Evolutionary conservation across 2,888 invertebrate genomes (phyloP).

Genomic region (Polydrusus tereticollis): DNA sequence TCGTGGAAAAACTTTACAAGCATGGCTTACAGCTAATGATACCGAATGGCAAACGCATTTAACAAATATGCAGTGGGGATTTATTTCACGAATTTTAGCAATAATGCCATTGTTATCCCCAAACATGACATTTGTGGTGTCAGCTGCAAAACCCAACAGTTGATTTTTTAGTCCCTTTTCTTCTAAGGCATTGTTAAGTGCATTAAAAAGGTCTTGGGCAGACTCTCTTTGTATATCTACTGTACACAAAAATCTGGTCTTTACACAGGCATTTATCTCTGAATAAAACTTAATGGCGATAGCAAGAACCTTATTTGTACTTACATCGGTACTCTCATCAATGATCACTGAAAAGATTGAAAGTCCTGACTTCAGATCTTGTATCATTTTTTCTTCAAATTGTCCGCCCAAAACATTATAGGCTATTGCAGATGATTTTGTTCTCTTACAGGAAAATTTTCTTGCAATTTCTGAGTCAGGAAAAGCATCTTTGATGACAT

Average conservation of each 20-base stretch:
- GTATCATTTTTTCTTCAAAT: slow-evolving; percentile 38
- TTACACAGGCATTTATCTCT: slow-evolving; percentile 17
- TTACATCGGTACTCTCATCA: slow-evolving; percentile 46
- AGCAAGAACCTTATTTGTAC: slow-evolving; percentile 35
- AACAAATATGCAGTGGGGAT: slow-evolving; percentile 47
- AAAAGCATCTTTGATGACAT: slow-evolving; percentile 38
- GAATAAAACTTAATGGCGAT: slow-evolving; percentile 45
- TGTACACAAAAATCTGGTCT: slow-evolving; percentile 42
- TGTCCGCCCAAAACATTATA: slow-evolving; percentile 39
- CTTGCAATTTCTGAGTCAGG: slow-evolving; percentile 38
- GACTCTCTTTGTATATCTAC: slow-evolving; percentile 40
- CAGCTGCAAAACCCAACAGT: slow-evolving; percentile 41
- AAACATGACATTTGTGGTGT: slow-evolving; percentile 48
- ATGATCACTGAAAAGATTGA: slow-evolving; percentile 39
- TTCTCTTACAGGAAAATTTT: slow-evolving; percentile 42
- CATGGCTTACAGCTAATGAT: slow-evolving; percentile 44
- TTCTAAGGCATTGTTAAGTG: slow-evolving; percentile 30
- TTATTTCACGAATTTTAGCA: slow-evolving; percentile 41
- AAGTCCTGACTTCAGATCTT: slow-evolving; percentile 33
- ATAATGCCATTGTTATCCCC: slow-evolving; percentile 39
- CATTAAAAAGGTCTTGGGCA: slow-evolving; percentile 40
- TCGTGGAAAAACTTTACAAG: slow-evolving; percentile 36
- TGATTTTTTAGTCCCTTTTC: slow-evolving; percentile 26
- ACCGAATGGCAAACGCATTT: slow-evolving; percentile 48
- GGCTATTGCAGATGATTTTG: slow-evolving; percentile 38